These are phyloP conservation scores for Oryctolagus cuniculus DNA, from an alignment of 2,113 vertebrate species.

Conservation along the genomic window mOryCun1.1 NC_091433.1:99483501-99484000, in stretches of 20 bases:
- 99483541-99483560: no score
- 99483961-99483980: neutral
- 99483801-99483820: constrained; percentile 2
- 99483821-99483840: neutral
- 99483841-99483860: neutral
- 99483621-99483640: no score
- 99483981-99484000: neutral
- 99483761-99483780: constrained; percentile 3
- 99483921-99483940: neutral
- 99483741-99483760: constrained; percentile 42
- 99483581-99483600: no score
- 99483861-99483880: fast-evolving
- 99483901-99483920: neutral
- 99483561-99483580: no score
- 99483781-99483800: constrained; percentile 30
- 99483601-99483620: no score
- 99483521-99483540: no score
- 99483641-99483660: no score
- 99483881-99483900: neutral
- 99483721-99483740: neutral
- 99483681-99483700: no score
- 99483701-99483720: no score
- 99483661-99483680: no score
- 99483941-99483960: neutral
- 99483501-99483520: no score